Evolutionary conservation across 1,140 invertebrate species (phyloP), one percentile per base, ranked within the genome.

Genomic region (Cyrtorhinus lividipennis): DNA sequence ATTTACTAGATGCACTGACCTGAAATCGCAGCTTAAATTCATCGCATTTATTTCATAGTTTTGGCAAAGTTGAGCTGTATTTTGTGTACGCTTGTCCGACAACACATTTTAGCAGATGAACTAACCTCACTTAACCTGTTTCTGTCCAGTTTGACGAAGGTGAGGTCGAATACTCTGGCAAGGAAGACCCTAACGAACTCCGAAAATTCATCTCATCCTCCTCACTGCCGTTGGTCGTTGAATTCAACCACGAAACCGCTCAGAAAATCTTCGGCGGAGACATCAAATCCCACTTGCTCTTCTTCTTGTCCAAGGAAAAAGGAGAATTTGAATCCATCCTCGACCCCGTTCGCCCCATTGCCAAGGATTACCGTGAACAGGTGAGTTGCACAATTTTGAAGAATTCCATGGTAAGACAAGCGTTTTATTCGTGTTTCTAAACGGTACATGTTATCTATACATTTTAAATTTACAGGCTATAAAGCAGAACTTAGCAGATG

Each of bases 261-360:
- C 85, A 88, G 68, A 98, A 98, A 76, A 96, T 99, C 73, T 99
- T 99, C 74, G 92, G 92, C 68, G 96, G 96, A 67, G 90, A 95
- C 62, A 90, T 99, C 73, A 98, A 98, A 77, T 90, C 84, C 67
- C 97, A 99, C 73, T 81, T 98, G 64, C 80, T 99, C 56, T 73
- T 99, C 59, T 99, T 99, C 81, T 77, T 97, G 56, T 93, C 90
- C 70, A 94, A 96, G 77, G 83, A 88, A 71, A 82, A 81, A 66
- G 90, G 88, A 56, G 81, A 90, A 67, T 90, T 84, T 72, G 87
- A 92, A 24, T 83, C 85, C 66, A 81, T 86, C 68, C 76, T 88
- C 20, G 85, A 92, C 56, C 81, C 79, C 8, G 79, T 90, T 63
- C 83, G 86, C 65, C 80, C 82, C 45, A 83, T 90, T 60, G 95